Percentiles rank a stretch among this genome's conserved stretches.
These are phyloP conservation scores for Microctenopoma steveboyesi DNA, from an alignment of 2,797 vertebrate species.

Conservation along the genomic window DNA sequence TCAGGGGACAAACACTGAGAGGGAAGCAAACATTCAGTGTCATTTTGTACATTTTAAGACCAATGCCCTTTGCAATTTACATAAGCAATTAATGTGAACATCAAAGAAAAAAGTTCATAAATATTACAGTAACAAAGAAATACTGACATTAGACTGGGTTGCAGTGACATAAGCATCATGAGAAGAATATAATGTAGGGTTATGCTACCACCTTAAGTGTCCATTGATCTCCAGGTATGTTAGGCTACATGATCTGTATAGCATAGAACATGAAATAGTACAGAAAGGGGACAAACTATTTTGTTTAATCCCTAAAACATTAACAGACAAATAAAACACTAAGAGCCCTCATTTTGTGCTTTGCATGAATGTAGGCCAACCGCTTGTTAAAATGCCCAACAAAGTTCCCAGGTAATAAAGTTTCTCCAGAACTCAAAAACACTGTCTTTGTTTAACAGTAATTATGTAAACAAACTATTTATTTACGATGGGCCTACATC, in stretches of 20 bases:
- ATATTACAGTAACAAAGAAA: slow-evolving; percentile 59
- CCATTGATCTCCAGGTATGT: slow-evolving; percentile 22
- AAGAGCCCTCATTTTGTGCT: slow-evolving; percentile 40
- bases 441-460: slow-evolving; percentile 11
- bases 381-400: slow-evolving; percentile 44
- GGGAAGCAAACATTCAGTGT: slow-evolving; percentile 55
- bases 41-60: slow-evolving; percentile 59
- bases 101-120: slow-evolving; percentile 56
- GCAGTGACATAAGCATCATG: slow-evolving; percentile 31
- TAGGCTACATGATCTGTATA: slow-evolving; percentile 41
- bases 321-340: slow-evolving; percentile 33
- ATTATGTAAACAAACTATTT: slow-evolving; percentile 12
- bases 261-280: slow-evolving; percentile 34
- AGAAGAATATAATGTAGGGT: slow-evolving; percentile 26
- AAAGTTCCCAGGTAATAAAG: slow-evolving; percentile 56
- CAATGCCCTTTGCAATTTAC: slow-evolving; percentile 64
- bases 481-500: slow-evolving; percentile 18
- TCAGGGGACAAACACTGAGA: slow-evolving; percentile 37
- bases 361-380: slow-evolving; percentile 41
- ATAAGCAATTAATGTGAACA: slow-evolving; percentile 52
- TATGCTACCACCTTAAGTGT: slow-evolving; percentile 35
- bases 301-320: slow-evolving; percentile 15
- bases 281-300: slow-evolving; percentile 16
- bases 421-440: slow-evolving; percentile 20
- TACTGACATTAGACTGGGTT: slow-evolving; percentile 29